phyloP scores from a whole-genome alignment of 1,140 invertebrate genomes.

The Leptinotarsa lineolata region DNA sequence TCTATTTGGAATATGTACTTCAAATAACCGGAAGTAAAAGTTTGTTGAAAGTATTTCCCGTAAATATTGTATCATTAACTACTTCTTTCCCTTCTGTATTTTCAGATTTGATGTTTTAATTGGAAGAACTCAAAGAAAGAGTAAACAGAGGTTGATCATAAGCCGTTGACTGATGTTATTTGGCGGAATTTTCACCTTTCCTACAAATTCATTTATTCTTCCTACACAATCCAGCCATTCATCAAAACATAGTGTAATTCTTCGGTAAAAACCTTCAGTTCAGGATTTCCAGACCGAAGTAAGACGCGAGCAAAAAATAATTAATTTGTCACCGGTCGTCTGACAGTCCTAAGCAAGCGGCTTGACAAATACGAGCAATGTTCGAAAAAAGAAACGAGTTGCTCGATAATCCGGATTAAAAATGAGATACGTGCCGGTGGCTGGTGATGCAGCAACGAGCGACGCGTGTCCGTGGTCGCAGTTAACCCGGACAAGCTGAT shows the following conservation, averaged over 20 bases:
- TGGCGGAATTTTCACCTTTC: too few species aligned
- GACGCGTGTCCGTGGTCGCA: constrained; percentile 40
- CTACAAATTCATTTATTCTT: too few species aligned
- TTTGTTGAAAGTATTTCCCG: too few species aligned
- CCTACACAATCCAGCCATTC: too few species aligned
- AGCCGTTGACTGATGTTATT: too few species aligned
- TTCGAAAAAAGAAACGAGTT: constrained; percentile 44
- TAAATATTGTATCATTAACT: too few species aligned
- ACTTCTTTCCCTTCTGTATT: too few species aligned
- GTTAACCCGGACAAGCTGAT: constrained; percentile 48
- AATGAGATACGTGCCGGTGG: constrained; percentile 49
- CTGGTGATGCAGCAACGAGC: constrained; percentile 17
- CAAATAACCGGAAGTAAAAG: too few species aligned
- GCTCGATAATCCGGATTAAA: constrained; percentile 52
- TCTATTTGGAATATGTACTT: too few species aligned
- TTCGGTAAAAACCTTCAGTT: background rate
- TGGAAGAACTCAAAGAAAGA: too few species aligned
- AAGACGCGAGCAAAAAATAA: background rate
- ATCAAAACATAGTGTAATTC: background rate
- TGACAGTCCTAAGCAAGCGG: constrained; percentile 25
- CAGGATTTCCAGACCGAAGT: background rate
- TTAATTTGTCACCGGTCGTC: constrained; percentile 22
- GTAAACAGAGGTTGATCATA: too few species aligned
- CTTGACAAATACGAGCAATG: constrained; percentile 44
- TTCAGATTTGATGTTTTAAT: too few species aligned